Evolutionary conservation across 2,113 vertebrate species (phyloP).

Genomic region (human (Homo sapiens)): DNA sequence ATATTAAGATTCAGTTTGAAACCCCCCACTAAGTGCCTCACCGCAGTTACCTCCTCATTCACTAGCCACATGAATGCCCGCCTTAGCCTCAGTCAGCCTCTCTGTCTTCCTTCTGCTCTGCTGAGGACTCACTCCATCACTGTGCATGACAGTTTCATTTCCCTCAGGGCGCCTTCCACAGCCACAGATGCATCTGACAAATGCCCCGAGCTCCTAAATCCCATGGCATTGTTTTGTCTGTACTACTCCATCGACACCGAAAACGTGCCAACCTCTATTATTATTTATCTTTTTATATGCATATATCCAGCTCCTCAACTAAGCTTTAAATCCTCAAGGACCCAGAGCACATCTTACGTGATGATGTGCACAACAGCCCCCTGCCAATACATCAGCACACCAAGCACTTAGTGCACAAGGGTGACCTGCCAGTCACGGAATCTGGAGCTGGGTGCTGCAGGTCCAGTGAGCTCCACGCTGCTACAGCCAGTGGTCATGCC

Average conservation of each 20-base stretch:
- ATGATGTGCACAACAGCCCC: not conserved
- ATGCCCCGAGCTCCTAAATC: not conserved
- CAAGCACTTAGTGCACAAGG: fast-evolving
- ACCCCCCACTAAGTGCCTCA: fast-evolving
- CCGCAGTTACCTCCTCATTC: too few relatives aligned
- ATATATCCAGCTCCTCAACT: not conserved
- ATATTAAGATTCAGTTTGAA: not conserved
- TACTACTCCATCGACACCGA: not conserved
- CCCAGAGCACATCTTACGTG: not conserved
- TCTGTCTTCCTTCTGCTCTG: too few relatives aligned
- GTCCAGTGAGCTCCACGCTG: not conserved
- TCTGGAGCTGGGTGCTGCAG: too few relatives aligned
- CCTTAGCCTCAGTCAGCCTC: not conserved
- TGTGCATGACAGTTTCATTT: not conserved
- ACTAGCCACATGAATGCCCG: fast-evolving
- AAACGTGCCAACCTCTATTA: not conserved
- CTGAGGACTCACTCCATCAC: not conserved
- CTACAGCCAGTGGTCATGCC: fast-evolving
- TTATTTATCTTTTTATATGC: not conserved
- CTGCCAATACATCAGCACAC: not conserved
- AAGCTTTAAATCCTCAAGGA: not conserved
- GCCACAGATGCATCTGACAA: not conserved
- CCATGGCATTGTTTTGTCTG: not conserved
- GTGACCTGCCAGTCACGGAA: not conserved
- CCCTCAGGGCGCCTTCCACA: not conserved